Evolutionary conservation across 2,797 vertebrate genomes (phyloP).

Genomic region (Gallinago nigripennis): DNA sequence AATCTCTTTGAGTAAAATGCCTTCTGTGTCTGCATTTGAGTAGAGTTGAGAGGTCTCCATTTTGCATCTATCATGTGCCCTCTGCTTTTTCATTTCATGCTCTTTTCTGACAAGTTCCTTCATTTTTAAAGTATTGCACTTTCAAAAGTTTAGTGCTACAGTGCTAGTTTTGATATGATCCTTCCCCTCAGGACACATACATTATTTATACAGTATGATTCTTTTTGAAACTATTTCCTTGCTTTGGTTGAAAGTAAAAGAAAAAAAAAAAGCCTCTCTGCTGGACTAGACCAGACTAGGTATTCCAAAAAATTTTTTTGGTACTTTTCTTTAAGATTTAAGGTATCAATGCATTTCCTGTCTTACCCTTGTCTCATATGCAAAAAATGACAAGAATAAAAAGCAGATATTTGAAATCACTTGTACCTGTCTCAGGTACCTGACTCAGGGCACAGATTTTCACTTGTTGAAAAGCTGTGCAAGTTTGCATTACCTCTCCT

Average conservation of each 20-base stretch:
- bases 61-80: neutral
- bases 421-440: neutral
- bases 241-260: neutral
- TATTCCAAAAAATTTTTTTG: neutral
- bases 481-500: neutral
- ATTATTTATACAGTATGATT: neutral
- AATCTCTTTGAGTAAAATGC: neutral
- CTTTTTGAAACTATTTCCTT: neutral
- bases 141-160: neutral
- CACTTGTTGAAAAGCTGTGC: neutral
- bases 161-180: neutral
- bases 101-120: neutral
- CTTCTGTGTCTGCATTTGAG: neutral
- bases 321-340: neutral
- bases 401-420: neutral
- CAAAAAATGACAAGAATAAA: neutral
- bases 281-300: neutral
- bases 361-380: neutral
- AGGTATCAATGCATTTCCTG: neutral
- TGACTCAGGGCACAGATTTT: neutral
- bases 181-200: neutral
- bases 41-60: neutral
- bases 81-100: neutral
- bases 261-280: neutral
- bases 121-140: neutral